Base-by-base conservation (phyloP, 2,113 vertebrate species). In the Erpornis zantholeuca region DNA sequence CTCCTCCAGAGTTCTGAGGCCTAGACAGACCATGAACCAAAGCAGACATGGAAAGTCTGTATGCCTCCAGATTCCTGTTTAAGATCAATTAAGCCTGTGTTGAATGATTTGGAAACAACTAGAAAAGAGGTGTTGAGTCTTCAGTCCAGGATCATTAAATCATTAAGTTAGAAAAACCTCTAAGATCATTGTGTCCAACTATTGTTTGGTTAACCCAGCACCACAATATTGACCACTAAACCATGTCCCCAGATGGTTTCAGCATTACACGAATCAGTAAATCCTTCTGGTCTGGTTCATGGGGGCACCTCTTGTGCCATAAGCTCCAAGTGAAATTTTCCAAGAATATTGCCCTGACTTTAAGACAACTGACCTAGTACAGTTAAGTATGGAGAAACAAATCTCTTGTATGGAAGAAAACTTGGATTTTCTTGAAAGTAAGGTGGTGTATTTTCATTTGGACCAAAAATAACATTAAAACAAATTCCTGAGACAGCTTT, bases 91-190 rank as follows among this genome's bases (percentile, higher is more conserved):
- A 54, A 52, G 15, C 11, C 7, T 49, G 38, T 19, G 3, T 29
- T 60, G 64, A 77, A 86, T 56, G 16, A 56, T 57, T n/a, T 18
- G 2, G 49, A 88, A 68, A 63, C 9, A 49, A 21, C 10, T 83
- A n/a, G 59, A 57, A 77, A 73, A 78, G 21, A 28, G 10, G 19
- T n/a, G 7, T 42, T 52, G 27, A 76, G 24, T 65, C 29, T 68
- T 69, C 36, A 61, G 9, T 47, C 14, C 12, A 60, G 45, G 22
- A 82, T 60, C 23, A 53, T 25, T 53, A 53, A 45, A 60, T n/a
- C 0, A 0, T 40, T 38, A 53, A 45, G 16, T 20, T 60, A 33
- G 10, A 29, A 60, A 53, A 59, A n/a, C 4, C 10, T 53, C 23
- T n/a, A 29, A 60, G 33, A 45, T 52, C 23, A 38, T 10, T 14